Base-by-base conservation (phyloP, 53 echinoderm and acorn worm species). In the Holothuria leucospilota region DNA sequence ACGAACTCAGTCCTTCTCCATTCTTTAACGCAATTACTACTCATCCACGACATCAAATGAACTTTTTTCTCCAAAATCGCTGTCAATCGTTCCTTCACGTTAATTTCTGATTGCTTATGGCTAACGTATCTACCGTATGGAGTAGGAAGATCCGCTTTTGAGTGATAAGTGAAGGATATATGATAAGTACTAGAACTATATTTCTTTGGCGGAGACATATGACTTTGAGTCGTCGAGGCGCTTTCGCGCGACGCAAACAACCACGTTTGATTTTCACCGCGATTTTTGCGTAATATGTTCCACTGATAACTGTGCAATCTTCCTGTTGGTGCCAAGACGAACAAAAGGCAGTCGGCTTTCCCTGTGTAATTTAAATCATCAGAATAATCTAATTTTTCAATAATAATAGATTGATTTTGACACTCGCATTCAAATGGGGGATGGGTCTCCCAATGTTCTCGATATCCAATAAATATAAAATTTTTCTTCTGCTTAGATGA, bases 41-140 rank as follows among this genome's bases (percentile, higher is more conserved):
- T 81, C 84, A 40, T 83, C 84, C 84, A 83, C 21, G 41, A 83
- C 65, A 83, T 83, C 13, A 83, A 13, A 63, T 83, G 29, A 63
- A 20, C 40, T 46, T 83, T 83, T 18, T 46, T 38, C 3, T 16
- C 26, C 40, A 46, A 34, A n/a, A 64, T 42, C 1, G 34, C 26
- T 59, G 14, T 27, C 14, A 80, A 24, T 24, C 24, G 24, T 60
- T 34, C 20, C 15, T 80, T 28, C 13, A 80, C 28, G 30, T 80
- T 38, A 12, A 29, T 27, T 30, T 29, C 62, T 7, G 59, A n/a
- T 7, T 20, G 1, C 0, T 27, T 20, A 12, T 59, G 29, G 20
- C 29, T 13, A 62, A 80, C 80, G 63, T 60, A 80, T 13, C 29
- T 59, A 25, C 84, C 84, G 40, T 83, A 83, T 23, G 84, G 84